Evolutionary conservation across 2,113 vertebrate genomes (phyloP), one percentile per base, ranked within the genome.

Genomic region (Dasyurus viverrinus): DNA sequence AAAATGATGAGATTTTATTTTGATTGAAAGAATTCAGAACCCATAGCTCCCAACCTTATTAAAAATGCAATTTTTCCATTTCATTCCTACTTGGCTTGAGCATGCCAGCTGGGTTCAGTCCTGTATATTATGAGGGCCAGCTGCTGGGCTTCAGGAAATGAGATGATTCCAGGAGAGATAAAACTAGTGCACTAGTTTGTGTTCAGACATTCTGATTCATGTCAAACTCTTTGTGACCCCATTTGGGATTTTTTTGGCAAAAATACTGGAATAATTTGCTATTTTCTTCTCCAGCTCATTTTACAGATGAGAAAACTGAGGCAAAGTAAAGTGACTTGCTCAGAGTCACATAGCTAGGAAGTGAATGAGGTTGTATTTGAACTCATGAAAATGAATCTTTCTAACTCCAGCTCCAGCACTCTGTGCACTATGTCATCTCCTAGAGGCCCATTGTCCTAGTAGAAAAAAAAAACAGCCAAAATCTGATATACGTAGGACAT

Each of bases 111-210:
- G 55, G 0, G 23, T 90, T 93, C 25, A 68, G 94, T 93, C 22
- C 0, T 0, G 0, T 0, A 22, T 55, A 48, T 30, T 76, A 2
- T 0, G 16, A 1, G 1, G 53, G 22, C 89, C 94, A 52, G 89
- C 89, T 91, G 90, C 1, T 11, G 36, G 0, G 16, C 91, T 48
- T 55, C 4, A n/a, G n/a, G 53, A 25, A 52, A 42, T 0, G 9
- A 46, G 68, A 68, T 30, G 24, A 26, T 0, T 89, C 93, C 90
- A 53, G 25, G 92, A 91, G 47, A 53, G 36, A 53, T 12, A 42
- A 22, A n/a, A 42, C 19, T 42, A 42, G 0, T 84, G 6, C 8
- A 42, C 68, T 42, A 84, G 30, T 68, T 68, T 68, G 60, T 60
- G 30, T n/a, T 36, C 2, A 36, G 30, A 36, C 12, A 36, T 68